Base-by-base conservation (phyloP, 2,888 invertebrate genomes). In the Drosophila subsilvestris region DNA sequence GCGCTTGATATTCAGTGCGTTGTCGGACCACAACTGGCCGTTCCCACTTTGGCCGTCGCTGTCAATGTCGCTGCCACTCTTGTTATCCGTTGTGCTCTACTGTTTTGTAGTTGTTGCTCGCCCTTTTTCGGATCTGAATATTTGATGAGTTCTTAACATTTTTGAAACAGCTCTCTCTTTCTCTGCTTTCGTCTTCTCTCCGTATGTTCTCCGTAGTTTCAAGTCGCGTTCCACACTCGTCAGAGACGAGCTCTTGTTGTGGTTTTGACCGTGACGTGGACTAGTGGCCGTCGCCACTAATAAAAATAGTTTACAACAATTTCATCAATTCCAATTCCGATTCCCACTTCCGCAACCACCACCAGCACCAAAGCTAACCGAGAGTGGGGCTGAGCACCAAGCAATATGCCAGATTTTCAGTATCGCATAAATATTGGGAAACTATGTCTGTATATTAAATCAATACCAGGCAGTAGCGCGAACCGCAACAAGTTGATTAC, bases 61-160 rank as follows among this genome's bases (percentile, higher is more conserved):
- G 44, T 37, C 54, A 45, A 25, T 65, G 56, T 42, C 66, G 44
- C 62, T 69, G 50, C 1, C 37, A 14, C 37, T 37, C 7, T 37
- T n/a, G 37, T 37, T 37, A 37, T 37, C 14, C 37, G 37, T 6
- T 37, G 14, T n/a, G 37, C 37, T 37, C 37, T 37, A 37, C 37
- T 37, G 37, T 37, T 56, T 72, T n/a, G 63, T 47, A 63, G 48
- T 55, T 63, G 61, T 29, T 59, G 62, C 56, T 65, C 58, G 59
- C 60, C 55, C 55, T 63, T 67, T 67, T 55, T 48, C 50, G 68
- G 61, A 55, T 69, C 54, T 75, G 48, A 82, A 85, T 87, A 75
- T 76, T 85, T 82, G 25, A 82, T 87, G 80, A 70, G 82, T 82
- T 87, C 76, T 82, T 62, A 74, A 85, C 87, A 83, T 87, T 85